Conservation (phyloP, 2,888 invertebrate species). For the Alviniconcha strummeri region DNA sequence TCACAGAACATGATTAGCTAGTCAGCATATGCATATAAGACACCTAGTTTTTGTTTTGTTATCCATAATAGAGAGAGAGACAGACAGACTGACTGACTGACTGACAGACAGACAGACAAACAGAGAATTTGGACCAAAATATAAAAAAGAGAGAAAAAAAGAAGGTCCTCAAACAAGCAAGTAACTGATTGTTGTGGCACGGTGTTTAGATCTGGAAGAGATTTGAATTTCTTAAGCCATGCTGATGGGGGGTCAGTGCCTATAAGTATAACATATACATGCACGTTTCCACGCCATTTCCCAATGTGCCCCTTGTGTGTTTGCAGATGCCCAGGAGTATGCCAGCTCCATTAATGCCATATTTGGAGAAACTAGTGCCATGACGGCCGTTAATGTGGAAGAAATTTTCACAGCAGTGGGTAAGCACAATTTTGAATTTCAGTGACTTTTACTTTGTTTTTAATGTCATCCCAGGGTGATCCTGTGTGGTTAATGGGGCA, state of each 20-base stretch:
- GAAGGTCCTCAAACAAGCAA: background rate
- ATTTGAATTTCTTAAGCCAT: background rate
- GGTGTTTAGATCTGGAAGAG: background rate
- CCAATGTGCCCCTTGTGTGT: background rate
- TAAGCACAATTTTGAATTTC: conserved; percentile 45
- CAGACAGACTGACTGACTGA: no score
- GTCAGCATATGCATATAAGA: no score
- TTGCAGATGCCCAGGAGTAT: conserved; percentile 71
- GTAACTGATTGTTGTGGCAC: background rate
- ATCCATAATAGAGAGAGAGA: no score
- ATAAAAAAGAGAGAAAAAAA: background rate
- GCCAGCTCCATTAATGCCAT: conserved; percentile 71
- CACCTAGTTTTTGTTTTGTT: no score
- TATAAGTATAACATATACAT: no score
- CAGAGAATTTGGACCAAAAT: background rate
- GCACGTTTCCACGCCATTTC: no score
- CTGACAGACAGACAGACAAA: conserved; percentile 5
- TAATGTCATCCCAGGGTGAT: background rate
- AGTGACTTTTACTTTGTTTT: background rate
- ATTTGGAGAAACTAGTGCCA: conserved; percentile 74
- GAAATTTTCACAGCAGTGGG: conserved; percentile 72
- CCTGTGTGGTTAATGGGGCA: background rate
- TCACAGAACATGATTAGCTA: no score
- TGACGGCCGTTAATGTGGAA: conserved; percentile 71
- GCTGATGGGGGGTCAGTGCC: no score